Conservation (phyloP, 2,888 invertebrate genomes). For the Meta bourneti region DNA sequence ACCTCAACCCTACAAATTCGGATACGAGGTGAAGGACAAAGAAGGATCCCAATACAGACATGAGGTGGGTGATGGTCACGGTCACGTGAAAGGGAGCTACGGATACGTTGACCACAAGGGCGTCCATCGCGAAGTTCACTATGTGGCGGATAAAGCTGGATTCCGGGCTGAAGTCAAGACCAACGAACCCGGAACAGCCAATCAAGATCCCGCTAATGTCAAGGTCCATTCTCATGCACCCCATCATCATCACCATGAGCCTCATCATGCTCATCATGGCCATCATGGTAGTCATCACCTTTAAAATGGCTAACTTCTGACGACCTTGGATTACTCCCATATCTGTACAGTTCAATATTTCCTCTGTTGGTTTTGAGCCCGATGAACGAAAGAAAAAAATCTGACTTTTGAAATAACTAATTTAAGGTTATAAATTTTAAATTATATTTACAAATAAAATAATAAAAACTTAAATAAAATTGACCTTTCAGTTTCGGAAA, state of each 20-base stretch:
- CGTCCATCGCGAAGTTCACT: conserved; percentile 60
- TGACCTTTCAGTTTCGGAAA: too few species aligned
- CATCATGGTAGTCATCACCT: conserved; percentile 35
- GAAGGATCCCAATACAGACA: conserved; percentile 53
- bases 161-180: conserved; percentile 66
- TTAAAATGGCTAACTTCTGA: conserved; percentile 30
- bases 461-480: too few species aligned
- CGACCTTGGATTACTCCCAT: background rate
- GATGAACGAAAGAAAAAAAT: too few species aligned
- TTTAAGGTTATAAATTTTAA: too few species aligned
- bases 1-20: conserved; percentile 68
- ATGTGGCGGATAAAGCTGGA: conserved; percentile 60
- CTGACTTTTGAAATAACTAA: too few species aligned
- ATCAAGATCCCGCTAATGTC: conserved; percentile 65
- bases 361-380: too few species aligned
- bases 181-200: conserved; percentile 68
- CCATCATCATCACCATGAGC: conserved; percentile 53
- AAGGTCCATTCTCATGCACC: conserved; percentile 54
- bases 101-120: conserved; percentile 61
- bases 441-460: too few species aligned
- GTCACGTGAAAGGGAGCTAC: conserved; percentile 57
- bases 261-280: conserved; percentile 48
- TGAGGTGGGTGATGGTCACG: conserved; percentile 61
- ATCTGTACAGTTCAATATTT: background rate
- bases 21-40: conserved; percentile 59